Evolutionary conservation across 2,113 vertebrate species (phyloP).

Genomic region (Chascanopsetta lugubris): DNA sequence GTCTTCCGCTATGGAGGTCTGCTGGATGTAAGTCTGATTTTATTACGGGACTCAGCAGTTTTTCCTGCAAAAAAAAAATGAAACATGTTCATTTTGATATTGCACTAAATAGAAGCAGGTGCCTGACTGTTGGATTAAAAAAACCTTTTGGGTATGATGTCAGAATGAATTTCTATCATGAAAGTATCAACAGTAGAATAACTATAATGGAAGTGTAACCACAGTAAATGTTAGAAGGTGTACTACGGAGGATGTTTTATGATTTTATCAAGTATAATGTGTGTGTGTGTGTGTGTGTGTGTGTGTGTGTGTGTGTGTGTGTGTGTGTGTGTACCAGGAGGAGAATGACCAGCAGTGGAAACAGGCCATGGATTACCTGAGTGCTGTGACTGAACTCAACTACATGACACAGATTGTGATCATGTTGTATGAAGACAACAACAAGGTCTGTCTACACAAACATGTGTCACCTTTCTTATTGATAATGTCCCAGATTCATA

Average conservation of each 20-base stretch:
- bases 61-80: background rate
- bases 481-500: background rate
- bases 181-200: background rate
- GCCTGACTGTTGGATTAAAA: too few species aligned
- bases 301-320: background rate
- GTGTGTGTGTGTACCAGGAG: slow-evolving; percentile 81
- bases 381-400: slow-evolving; percentile 96
- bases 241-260: too few species aligned
- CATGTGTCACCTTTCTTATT: background rate
- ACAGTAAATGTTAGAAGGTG: too few species aligned
- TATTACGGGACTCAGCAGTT: background rate
- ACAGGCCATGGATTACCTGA: slow-evolving; percentile 96
- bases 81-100: background rate
- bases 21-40: slow-evolving; percentile 84
- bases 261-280: background rate
- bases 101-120: too few species aligned
- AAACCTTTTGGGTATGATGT: too few species aligned
- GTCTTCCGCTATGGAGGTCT: slow-evolving; percentile 96
- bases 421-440: slow-evolving; percentile 99
- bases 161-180: too few species aligned
- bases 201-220: too few species aligned
- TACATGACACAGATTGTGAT: slow-evolving; percentile 99
- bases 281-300: background rate
- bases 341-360: slow-evolving; percentile 95
- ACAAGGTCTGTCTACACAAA: slow-evolving; percentile 81